Evolutionary conservation across 2,888 invertebrate species (phyloP), one percentile per base, ranked within the genome.

Genomic region (Drosophila paramelanica): DNA sequence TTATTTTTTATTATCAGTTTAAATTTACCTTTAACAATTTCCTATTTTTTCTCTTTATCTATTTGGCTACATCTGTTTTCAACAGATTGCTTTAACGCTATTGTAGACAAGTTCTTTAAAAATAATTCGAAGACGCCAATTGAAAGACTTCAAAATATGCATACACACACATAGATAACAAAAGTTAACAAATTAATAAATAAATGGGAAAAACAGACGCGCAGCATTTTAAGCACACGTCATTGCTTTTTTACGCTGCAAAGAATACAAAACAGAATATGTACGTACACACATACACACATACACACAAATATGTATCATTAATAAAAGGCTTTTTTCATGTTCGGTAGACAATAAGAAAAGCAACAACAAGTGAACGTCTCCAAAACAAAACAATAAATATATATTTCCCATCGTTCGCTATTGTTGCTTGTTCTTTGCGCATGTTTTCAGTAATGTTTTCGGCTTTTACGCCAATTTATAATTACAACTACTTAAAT

Each of bases 191-290:
- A 46, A 33, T 3, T 36, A 42, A 53, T 47, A 46, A 46, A 45
- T 14, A 68, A 41, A 53, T 31, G 41, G 36, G 17, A 36, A 53
- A 58, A 70, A 47, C 27, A 67, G 25, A 75, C 45, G 38, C 5
- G 25, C 33, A 23, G 1, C 42, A 25, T 52, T 56, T 59, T 27
- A 55, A 60, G 39, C 58, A 65, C 77, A 73, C 77, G 76, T 76
- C 77, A 77, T 77, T 56, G 56, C 61, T 70, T 68, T 61, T 61
- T 73, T 55, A 42, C 62, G 49, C 13, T 50, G 50, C 42, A 42
- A 43, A 61, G 55, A 56, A 56, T 23, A 20, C 23, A 75, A 68
- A 39, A 60, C 55, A 67, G 60, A 17, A 51, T 36, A 8, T 43
- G 1, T 49, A 52, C 25, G 45, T 27, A 39, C 17, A 43, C 33